phyloP scores from a whole-genome alignment of 2,797 vertebrate species.

The Sardinella longiceps region DNA sequence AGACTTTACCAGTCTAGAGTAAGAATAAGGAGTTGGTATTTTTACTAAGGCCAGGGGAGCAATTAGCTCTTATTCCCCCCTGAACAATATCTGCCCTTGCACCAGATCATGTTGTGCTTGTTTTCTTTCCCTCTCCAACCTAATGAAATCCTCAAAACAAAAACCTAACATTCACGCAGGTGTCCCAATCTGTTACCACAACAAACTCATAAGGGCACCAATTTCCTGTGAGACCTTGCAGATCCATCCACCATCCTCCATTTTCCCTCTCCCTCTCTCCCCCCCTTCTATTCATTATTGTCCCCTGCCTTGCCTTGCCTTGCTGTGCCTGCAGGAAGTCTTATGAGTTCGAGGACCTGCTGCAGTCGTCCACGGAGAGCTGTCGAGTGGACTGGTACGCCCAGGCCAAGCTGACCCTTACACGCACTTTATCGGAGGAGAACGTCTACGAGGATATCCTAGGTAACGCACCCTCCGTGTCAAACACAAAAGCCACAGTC shows the following conservation, averaged over 20 bases:
- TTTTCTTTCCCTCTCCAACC: conserved; percentile 18
- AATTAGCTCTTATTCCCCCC: neutral
- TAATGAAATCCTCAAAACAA: conserved; percentile 24
- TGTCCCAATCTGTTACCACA: conserved; percentile 36
- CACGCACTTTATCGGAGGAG: conserved; percentile 97
- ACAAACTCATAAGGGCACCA: conserved; percentile 35
- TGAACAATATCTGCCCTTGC: conserved; percentile 7
- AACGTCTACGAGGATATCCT: conserved; percentile 98
- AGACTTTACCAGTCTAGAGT: conserved; percentile 26
- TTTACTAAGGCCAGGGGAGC: neutral
- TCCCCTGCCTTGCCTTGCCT: too few species aligned
- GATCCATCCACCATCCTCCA: conserved; percentile 26
- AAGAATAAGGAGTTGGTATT: neutral
- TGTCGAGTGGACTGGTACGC: conserved; percentile 90
- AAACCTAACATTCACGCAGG: conserved; percentile 30
- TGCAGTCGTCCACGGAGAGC: conserved; percentile 84
- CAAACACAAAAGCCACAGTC: neutral
- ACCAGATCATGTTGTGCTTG: neutral
- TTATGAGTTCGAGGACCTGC: conserved; percentile 94
- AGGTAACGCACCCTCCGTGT: conserved; percentile 70
- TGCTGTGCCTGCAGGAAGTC: conserved; percentile 83
- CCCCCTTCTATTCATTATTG: neutral
- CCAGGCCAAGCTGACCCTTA: conserved; percentile 88
- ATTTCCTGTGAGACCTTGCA: conserved; percentile 45
- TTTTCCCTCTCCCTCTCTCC: neutral